Conservation (phyloP, 2,888 invertebrate genomes). For the Sarcophaga subvicina region DNA sequence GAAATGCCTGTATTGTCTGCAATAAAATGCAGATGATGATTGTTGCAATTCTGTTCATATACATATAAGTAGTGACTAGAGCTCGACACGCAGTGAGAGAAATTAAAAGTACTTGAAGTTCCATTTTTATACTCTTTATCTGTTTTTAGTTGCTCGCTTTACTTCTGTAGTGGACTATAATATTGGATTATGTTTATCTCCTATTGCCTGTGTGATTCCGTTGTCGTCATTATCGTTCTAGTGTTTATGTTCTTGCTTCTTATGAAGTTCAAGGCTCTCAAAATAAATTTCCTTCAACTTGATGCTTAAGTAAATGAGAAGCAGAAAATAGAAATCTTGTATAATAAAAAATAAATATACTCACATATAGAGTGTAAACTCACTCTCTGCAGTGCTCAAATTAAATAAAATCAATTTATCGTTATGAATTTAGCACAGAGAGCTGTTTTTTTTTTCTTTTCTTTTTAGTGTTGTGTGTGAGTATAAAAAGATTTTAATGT, state of each 20-base stretch:
- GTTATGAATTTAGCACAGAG: conserved; percentile 26
- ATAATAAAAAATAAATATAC: conserved; percentile 36
- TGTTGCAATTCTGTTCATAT: too few species aligned
- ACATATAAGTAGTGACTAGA: too few species aligned
- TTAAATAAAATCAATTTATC: conserved; percentile 49
- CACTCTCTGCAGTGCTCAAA: conserved; percentile 40
- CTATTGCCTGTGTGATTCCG: background rate
- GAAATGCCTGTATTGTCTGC: background rate
- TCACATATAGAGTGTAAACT: background rate
- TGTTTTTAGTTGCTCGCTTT: background rate
- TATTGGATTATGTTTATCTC: conserved; percentile 38
- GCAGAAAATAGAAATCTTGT: conserved; percentile 43
- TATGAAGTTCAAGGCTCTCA: conserved; percentile 77
- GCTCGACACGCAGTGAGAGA: too few species aligned
- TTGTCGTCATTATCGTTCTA: conserved; percentile 24
- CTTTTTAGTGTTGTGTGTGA: too few species aligned
- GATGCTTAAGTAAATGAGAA: conserved; percentile 60
- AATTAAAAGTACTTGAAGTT: background rate
- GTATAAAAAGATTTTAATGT: too few species aligned
- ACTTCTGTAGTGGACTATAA: background rate
- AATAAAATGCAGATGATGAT: background rate
- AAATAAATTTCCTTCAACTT: conserved; percentile 69
- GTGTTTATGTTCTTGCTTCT: background rate
- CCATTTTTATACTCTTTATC: background rate
- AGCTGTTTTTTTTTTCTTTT: background rate